Base-by-base conservation (phyloP, 2,888 invertebrate species). In the Pyralis farinalis region DNA sequence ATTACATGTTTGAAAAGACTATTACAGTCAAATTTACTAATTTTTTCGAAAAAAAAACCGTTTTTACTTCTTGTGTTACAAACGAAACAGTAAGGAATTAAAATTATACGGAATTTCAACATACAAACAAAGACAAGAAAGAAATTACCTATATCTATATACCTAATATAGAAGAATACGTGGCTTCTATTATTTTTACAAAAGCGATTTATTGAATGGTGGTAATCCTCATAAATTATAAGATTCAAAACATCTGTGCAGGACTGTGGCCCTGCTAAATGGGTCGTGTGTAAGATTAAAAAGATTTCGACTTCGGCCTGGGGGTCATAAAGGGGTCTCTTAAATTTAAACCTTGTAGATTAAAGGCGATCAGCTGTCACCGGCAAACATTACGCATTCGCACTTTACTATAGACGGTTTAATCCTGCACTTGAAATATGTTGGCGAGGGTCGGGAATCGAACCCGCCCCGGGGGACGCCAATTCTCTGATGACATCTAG, bases 391-490 rank as follows among this genome's bases (percentile, higher is more conserved):
- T 71, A 67, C 68, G 71, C 71, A 76, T 82, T 87, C 85, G 78
- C 86, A 80, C 85, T 82, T 71, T 67, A 52, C 66, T 60, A 11
- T 37, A 72, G 71, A 75, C 76, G 70, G 64, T 77, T 73, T 85
- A 86, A 86, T 83, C 84, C 84, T 75, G 79, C 76, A 72, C 84
- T 87, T 87, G 83, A 87, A 86, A 83, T 86, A 84, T 87, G 83
- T 77, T 70, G 49, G 55, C 57, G 75, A 71, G 58, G 34, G 42
- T 43, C 35, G 45, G 51, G 58, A 50, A 44, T 56, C 56, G 60
- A 64, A 66, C 63, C 25, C 53, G 62, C 57, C 60, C 55, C 43
- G 40, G 54, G 66, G 71, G 67, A 65, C 55, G 68, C 67, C 76
- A 72, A 77, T 81, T 71, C 76, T 68, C 63, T 63, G 73, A 74